Base-by-base conservation (phyloP, 2,113 vertebrate genomes). In the Dicaeum eximium region DNA sequence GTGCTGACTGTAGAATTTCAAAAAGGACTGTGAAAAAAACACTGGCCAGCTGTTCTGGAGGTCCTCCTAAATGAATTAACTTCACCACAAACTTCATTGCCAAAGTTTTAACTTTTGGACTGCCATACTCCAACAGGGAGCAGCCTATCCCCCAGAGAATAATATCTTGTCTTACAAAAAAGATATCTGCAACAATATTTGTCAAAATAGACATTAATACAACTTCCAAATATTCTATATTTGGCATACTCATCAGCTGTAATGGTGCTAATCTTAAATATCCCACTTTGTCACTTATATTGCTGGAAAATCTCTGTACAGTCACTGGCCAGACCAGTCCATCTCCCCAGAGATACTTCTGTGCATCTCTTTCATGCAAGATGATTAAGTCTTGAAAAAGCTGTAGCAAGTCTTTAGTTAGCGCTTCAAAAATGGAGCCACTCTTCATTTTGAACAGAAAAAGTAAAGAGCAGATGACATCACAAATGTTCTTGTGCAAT, bases 401-500 rank as follows among this genome's bases (percentile, higher is more conserved):
- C 50, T 91, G 61, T 9, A 99, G 92, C 48, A 99, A 96, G 81
- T 99, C 99, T 90, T 97, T 97, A 37, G 98, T 98, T 42, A 99
- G 93, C 56, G 96, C 74, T 62, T 98, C 97, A 96, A 99, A 99
- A 97, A 99, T 97, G 74, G 97, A 94, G 15, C 98, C 98, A 72
- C 95, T 98, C 94, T 98, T 98, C 93, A 98, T 98, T 97, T 98
- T 98, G 95, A 99, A 98, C 48, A 99, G 98, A 90, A 99, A 99
- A 74, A 99, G 97, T 80, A 99, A 96, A 48, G 99, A 99, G 82
- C 98, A 98, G 91, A 99, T 92, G 74, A 99, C 99, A 3, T 98
- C 98, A 95, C 98, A 97, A 45, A 99, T 98, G 57, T 98, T 98
- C 53, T 94, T 93, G 54, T 99, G 99, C 96, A 99, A 98, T 3